Evolutionary conservation across 2,797 vertebrate genomes (phyloP).

Genomic region (Gymnopithys bicolor): DNA sequence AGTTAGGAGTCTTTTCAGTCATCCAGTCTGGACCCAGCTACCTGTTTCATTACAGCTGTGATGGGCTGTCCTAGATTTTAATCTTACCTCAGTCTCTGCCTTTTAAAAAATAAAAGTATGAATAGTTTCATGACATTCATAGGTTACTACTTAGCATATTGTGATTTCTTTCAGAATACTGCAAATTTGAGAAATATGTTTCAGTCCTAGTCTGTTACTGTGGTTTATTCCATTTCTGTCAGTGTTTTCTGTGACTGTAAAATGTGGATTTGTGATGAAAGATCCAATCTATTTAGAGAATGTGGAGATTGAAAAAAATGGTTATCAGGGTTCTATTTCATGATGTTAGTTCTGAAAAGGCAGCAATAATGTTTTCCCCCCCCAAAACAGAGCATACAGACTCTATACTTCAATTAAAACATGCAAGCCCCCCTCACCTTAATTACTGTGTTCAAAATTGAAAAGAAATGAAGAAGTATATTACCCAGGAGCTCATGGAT

Average conservation of each 20-base stretch:
- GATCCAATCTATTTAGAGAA: background rate
- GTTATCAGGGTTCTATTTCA: background rate
- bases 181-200: background rate
- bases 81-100: background rate
- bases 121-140: background rate
- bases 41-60: background rate
- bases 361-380: fast-evolving
- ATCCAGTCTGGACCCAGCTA: background rate
- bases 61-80: background rate
- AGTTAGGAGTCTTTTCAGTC: background rate
- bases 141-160: background rate
- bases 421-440: background rate
- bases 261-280: constrained; percentile 9
- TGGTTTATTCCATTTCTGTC: background rate
- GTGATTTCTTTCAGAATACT: background rate
- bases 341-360: background rate
- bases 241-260: background rate
- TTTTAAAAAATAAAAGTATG: background rate
- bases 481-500: background rate
- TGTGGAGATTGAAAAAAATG: background rate
- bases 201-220: background rate
- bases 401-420: background rate
- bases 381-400: background rate
- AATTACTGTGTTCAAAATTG: background rate
- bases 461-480: background rate